phyloP scores from a whole-genome alignment of 2,113 vertebrate species.

The Scartelaos histophorus region DNA sequence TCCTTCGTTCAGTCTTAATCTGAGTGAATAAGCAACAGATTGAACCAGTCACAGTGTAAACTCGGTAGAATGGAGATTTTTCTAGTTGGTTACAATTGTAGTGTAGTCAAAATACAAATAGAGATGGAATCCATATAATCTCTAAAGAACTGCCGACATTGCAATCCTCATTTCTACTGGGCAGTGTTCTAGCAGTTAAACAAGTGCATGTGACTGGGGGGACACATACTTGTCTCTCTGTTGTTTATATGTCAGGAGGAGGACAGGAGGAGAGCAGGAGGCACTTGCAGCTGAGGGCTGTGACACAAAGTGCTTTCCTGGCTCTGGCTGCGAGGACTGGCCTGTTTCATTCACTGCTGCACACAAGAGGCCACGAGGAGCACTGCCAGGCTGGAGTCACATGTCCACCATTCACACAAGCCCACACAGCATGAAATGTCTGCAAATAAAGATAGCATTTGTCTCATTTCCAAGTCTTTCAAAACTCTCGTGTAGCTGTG shows the following conservation, averaged over 20 bases:
- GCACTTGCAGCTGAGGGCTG: slow-evolving; percentile 40
- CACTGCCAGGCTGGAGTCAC: slow-evolving; percentile 49
- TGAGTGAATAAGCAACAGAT: no score
- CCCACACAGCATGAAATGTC: slow-evolving; percentile 32
- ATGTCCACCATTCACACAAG: slow-evolving; percentile 44
- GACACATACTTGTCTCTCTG: slow-evolving; percentile 12
- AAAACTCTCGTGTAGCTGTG: neutral
- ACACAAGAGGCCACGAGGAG: slow-evolving; percentile 28
- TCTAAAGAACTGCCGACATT: no score
- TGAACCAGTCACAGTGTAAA: no score
- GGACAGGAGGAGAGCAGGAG: slow-evolving; percentile 33
- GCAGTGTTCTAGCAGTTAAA: neutral
- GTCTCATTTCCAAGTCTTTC: slow-evolving; percentile 1
- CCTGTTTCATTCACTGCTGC: slow-evolving; percentile 51
- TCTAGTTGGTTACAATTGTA: no score
- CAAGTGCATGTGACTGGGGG: slow-evolving; percentile 23
- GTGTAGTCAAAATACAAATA: no score
- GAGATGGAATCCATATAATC: no score
- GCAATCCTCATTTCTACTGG: slow-evolving; percentile 2
- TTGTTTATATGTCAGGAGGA: slow-evolving; percentile 41
- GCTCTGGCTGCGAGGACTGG: slow-evolving; percentile 43
- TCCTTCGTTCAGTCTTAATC: no score
- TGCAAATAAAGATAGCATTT: slow-evolving; percentile 31
- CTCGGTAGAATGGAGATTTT: no score
- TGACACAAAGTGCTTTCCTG: slow-evolving; percentile 53